Evolutionary conservation across 2,888 invertebrate species (phyloP).

Genomic region (Perizoma affinitatum): DNA sequence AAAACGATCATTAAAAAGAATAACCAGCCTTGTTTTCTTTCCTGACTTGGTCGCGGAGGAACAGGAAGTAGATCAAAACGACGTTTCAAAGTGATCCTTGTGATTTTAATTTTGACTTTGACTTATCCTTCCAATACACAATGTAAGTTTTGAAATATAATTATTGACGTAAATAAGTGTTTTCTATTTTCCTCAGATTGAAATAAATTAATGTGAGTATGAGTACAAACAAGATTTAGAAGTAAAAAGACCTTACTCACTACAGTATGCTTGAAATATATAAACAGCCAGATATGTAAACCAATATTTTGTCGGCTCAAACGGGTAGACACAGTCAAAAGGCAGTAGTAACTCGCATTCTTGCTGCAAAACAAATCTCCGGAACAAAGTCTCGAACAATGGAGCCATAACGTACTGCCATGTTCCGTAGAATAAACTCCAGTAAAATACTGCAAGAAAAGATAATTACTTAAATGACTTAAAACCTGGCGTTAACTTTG

Average conservation of each 20-base stretch:
- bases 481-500: background rate
- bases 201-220: too few species aligned
- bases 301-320: constrained; percentile 53
- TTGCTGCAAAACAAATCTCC: constrained; percentile 49
- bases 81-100: too few species aligned
- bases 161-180: too few species aligned
- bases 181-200: too few species aligned
- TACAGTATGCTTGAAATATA: constrained; percentile 52
- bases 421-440: constrained; percentile 50
- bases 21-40: too few species aligned
- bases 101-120: too few species aligned
- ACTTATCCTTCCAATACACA: too few species aligned
- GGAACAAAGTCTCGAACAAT: constrained; percentile 47
- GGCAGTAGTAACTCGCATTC: constrained; percentile 50
- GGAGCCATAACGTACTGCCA: constrained; percentile 53
- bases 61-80: too few species aligned
- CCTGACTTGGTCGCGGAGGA: too few species aligned
- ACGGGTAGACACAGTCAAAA: constrained; percentile 56
- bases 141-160: too few species aligned
- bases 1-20: too few species aligned
- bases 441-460: constrained; percentile 52
- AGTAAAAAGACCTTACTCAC: constrained; percentile 47
- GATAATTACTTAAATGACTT: constrained; percentile 10
- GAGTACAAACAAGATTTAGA: background rate
- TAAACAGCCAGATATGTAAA: constrained; percentile 54